Evolutionary conservation across 1,140 invertebrate species (phyloP).

Genomic region (Atopsyche davidsoni): DNA sequence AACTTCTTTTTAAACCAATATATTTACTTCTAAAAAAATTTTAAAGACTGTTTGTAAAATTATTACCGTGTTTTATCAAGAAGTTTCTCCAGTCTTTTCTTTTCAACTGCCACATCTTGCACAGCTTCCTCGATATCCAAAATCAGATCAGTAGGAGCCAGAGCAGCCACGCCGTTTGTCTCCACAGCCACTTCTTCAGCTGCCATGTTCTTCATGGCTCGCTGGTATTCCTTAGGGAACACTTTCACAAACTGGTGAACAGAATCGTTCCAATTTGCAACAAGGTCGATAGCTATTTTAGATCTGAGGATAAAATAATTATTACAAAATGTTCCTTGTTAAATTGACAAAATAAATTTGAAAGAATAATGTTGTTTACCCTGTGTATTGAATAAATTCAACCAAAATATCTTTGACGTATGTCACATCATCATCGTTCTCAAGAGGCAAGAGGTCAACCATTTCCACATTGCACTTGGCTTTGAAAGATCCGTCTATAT

Average conservation of each 20-base stretch:
- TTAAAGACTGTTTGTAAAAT: too few species aligned
- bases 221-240: conserved; percentile 95
- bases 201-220: conserved; percentile 73
- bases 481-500: conserved; percentile 78
- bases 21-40: too few species aligned
- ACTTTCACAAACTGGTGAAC: conserved; percentile 89
- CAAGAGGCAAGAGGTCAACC: conserved; percentile 80
- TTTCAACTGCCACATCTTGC: conserved; percentile 65
- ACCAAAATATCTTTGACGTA: conserved; percentile 72
- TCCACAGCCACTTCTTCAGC: conserved; percentile 45
- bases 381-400: conserved; percentile 89
- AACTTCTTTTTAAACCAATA: too few species aligned
- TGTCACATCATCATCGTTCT: conserved; percentile 71
- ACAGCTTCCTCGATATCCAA: conserved; percentile 87
- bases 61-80: conserved; percentile 87
- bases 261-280: conserved; percentile 76
- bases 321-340: background rate
- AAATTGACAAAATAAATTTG: background rate
- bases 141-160: conserved; percentile 47
- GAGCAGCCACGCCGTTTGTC: conserved; percentile 14
- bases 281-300: conserved; percentile 69
- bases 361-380: conserved; percentile 35
- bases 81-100: conserved; percentile 71
- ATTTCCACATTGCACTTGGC: conserved; percentile 87
- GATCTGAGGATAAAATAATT: conserved; percentile 49